Base-by-base conservation (phyloP, 2,113 vertebrate species). In the Hypomesus transpacificus region DNA sequence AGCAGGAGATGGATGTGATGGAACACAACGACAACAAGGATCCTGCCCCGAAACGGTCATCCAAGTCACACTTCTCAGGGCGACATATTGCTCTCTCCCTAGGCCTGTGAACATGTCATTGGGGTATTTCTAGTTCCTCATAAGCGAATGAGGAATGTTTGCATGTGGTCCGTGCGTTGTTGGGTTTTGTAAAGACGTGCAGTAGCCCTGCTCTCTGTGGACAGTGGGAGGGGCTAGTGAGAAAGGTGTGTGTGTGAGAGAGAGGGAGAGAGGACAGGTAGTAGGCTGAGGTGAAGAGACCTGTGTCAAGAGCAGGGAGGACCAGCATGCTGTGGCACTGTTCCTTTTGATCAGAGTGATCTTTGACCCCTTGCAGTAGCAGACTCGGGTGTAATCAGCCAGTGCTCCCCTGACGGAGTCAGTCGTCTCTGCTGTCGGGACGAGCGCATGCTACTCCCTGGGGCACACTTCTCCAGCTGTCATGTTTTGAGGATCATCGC, bases 401-500 rank as follows among this genome's bases (percentile, higher is more conserved):
- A 11, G 58, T 4, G n/a, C 28, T 63, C 16, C 22, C 4, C 22
- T 34, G 17, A 11, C 61, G 17, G 16, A 63, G 17, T 14, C 28
- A 63, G 28, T n/a, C 17, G 14, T 28, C 18, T 8, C 7, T 17
- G 18, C 61, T 63, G 2, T 63, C 26, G 16, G 7, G 28, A 18
- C 16, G 28, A 63, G 26, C 17, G 16, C 8, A 34, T 26, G 14
- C 16, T 63, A n/a, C 18, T 34, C 53, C 53, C 3, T 3, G 14
- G 53, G 14, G 17, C 14, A 3, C n/a, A 16, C 17, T 16, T 24
- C 26, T 63, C 16, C 8, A 28, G 28, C 61, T 63, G 61, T 31
- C 61, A 63, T 34, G 28, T 31, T n/a, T 61, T 13, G 17, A 26
- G 77, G 68, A 60, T 70, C 16, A 3, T 66, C 53, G 60, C 80